phyloP scores from a whole-genome alignment of 2,888 invertebrate genomes.

The Epiblema foenella region DNA sequence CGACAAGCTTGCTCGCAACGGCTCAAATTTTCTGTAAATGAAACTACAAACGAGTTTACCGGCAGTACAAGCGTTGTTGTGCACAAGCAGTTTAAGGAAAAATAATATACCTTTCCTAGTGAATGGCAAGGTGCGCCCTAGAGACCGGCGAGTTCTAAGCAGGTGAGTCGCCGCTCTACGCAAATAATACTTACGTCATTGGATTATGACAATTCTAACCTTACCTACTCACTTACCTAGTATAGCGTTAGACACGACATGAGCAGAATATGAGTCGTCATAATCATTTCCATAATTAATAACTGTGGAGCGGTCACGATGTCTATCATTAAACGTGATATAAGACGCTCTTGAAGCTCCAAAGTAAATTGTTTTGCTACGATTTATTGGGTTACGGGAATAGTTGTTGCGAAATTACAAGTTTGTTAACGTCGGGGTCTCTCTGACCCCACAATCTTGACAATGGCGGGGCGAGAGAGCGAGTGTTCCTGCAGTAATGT shows the following conservation, averaged over 20 bases:
- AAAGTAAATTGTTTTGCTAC: slow-evolving; percentile 77
- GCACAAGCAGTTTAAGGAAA: slow-evolving; percentile 27
- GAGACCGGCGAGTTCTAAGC: slow-evolving; percentile 31
- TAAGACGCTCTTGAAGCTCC: slow-evolving; percentile 59
- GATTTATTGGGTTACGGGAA: slow-evolving; percentile 80
- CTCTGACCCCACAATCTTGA: slow-evolving; percentile 84
- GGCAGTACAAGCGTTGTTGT: slow-evolving; percentile 10
- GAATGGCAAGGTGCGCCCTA: slow-evolving; percentile 41
- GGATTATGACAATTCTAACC: slow-evolving; percentile 49
- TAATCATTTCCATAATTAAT: slow-evolving; percentile 79
- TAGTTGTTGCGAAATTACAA: slow-evolving; percentile 78
- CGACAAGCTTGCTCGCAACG: slow-evolving; percentile 33
- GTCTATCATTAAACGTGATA: slow-evolving; percentile 71
- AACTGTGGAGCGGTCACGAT: slow-evolving; percentile 73
- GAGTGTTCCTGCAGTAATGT: slow-evolving; percentile 78
- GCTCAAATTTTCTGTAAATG: slow-evolving; percentile 38
- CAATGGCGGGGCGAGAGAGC: slow-evolving; percentile 75
- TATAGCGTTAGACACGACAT: slow-evolving; percentile 58
- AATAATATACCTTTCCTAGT: slow-evolving; percentile 29
- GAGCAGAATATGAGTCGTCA: slow-evolving; percentile 65
- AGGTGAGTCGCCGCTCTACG: slow-evolving; percentile 32
- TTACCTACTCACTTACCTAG: slow-evolving; percentile 51
- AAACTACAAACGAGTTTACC: slow-evolving; percentile 34
- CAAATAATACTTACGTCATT: slow-evolving; percentile 43
- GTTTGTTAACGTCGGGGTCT: slow-evolving; percentile 70